Evolutionary conservation across 1,140 invertebrate species (phyloP), one percentile per base, ranked within the genome.

Genomic region (Lutraria rhynchaena): DNA sequence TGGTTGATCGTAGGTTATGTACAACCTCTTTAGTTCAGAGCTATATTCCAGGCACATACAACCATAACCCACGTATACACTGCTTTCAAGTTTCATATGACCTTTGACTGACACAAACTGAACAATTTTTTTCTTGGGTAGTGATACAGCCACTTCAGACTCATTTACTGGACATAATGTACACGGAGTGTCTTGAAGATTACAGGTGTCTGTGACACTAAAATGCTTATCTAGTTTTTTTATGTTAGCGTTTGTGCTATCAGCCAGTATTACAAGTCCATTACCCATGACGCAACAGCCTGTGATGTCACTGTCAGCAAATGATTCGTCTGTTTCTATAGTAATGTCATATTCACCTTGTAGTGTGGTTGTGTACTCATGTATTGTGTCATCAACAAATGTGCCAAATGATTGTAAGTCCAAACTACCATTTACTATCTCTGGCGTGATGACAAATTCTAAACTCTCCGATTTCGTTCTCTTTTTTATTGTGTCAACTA

Each of bases 261-360:
- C 73, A 29, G 58, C 57, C 15, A 75, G 58, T 31, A 75, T 49
- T 17, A 75, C 44, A 29, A 35, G 17, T 22, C 73, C 73, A 31
- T 60, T 24, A 17, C 24, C 24, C 29, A 75, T 57, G 19, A 75
- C 73, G 63, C 73, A 75, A 31, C 73, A 75, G 4, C 53, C 55
- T 3, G 73, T 75, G 35, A 75, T 75, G 58, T 75, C 58, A 61
- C 73, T 60, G 19, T 75, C 73, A 24, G 27, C 27, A 41, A 60
- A 53, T 22, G n/a, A 15, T 11, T 75, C 73, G 63, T 75, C 73
- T 3, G 58, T 60, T 29, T 46, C 41, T 13, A 49, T 46, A 4
- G 44, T 33, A 29, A 75, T 49, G 24, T 75, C 73, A 63, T 75
- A 49, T 29, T 75, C 73, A 49, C 57, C 57, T 44, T 75, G 73